A percentile compares a stretch with the other conserved stretches of the same genome.
These are phyloP conservation scores for Phylloscopus trochilus DNA, from an alignment of 2,113 vertebrate genomes.

Conservation along the genomic window DNA sequence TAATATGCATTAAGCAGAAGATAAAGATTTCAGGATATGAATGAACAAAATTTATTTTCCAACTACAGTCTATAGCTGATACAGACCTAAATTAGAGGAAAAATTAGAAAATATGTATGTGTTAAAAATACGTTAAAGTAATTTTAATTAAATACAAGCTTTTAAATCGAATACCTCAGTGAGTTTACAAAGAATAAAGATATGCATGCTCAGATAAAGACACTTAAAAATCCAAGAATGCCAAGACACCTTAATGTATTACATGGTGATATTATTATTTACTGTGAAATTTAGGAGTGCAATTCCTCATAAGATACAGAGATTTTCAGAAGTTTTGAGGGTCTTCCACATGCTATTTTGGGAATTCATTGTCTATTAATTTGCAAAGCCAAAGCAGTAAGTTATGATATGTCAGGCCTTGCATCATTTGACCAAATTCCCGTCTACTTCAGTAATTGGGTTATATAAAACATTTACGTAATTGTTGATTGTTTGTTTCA, in stretches of 20 bases:
- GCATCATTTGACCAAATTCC: neutral
- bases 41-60: neutral
- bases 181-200: neutral
- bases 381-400: neutral
- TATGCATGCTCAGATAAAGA: neutral
- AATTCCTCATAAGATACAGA: neutral
- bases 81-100: neutral
- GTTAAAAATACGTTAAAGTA: neutral
- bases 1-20: neutral
- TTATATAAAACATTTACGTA: neutral
- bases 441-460: neutral
- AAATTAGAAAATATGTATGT: neutral
- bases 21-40: neutral
- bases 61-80: neutral
- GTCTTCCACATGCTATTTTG: neutral
- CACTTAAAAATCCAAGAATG: neutral
- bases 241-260: neutral
- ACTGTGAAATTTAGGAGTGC: neutral
- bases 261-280: neutral
- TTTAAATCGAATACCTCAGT: neutral
- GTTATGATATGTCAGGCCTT: neutral
- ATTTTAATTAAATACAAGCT: neutral
- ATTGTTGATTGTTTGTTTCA: neutral
- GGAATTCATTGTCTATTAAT: neutral
- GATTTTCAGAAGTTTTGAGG: neutral